Conservation (phyloP, 2,113 vertebrate species). For the Coracopsis vasa region DNA sequence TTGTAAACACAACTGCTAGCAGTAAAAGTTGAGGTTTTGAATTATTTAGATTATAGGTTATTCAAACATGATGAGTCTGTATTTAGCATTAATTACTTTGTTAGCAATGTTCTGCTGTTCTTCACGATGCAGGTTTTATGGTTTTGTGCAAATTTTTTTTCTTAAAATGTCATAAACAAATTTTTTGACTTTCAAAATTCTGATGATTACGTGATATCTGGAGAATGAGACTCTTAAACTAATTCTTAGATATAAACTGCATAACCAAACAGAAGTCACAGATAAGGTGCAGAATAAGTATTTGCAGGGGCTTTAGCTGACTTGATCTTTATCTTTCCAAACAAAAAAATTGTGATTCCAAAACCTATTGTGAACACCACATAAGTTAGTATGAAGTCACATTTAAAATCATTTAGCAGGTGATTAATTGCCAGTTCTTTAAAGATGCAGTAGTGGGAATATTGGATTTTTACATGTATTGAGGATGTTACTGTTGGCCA, state of each 20-base stretch:
- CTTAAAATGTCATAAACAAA: background rate
- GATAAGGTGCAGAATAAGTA: background rate
- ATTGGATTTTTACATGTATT: background rate
- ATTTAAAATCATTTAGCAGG: background rate
- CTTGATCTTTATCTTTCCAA: background rate
- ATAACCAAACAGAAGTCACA: background rate
- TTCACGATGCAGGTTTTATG: accelerated
- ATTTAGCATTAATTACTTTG: background rate
- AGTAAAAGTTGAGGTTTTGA: background rate
- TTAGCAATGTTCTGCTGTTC: background rate
- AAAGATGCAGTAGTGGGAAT: background rate
- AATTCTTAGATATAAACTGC: background rate
- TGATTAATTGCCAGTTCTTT: background rate
- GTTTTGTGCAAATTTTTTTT: background rate
- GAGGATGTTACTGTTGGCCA: background rate
- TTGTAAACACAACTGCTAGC: background rate
- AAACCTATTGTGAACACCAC: background rate
- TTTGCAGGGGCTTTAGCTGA: background rate
- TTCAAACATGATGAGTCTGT: background rate
- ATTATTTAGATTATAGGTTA: background rate
- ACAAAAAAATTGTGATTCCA: background rate
- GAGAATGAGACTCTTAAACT: background rate
- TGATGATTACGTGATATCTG: background rate
- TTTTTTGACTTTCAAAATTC: background rate
- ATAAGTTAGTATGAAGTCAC: background rate